Base-by-base conservation (phyloP, 1,140 invertebrate genomes). In the Dinothrombium tinctorium region DNA sequence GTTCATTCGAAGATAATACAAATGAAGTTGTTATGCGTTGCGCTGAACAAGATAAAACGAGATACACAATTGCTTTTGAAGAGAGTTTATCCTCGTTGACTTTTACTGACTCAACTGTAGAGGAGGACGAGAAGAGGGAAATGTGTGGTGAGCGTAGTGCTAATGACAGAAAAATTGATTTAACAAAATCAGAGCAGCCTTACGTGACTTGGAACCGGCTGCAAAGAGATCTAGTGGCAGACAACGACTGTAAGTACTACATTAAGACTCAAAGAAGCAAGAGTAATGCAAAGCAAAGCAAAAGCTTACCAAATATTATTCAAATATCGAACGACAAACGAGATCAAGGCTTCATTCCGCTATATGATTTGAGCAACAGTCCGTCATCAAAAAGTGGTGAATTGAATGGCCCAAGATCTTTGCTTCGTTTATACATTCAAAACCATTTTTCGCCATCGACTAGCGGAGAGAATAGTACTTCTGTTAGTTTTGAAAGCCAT, bases 41-140 rank as follows among this genome's bases (percentile, higher is more conserved):
- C 38, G 80, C 77, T 55, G 33, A 46, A 43, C 74, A 77, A 11
- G 84, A 89, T 53, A 84, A 84, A 62, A 75, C 84, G 54, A 87
- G 86, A 60, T 89, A 89, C 55, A 89, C 81, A 38, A 84, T 89
- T 51, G 81, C 81, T 36, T 87, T 87, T 52, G 80, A 87, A 62
- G 80, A 77, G 49, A 82, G 78, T 51, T 29, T 33, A 23, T 20
- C 35, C 7, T 36, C 33, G 12, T 9, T 36, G 2, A 36, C 4
- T 32, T 12, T 7, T 12, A 12, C 5, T 4, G 12, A 32, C 12
- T 14, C 5, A 5, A 12, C 29, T 12, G 29, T 4, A 6, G 29
- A 32, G n/a, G 29, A 15, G 17, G 29, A 32, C 12, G 29, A 32
- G 7, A 12, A 33, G 44, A 33, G 17, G 50, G 14, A 43, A 41